Evolutionary conservation across 2,888 invertebrate genomes (phyloP).

Genomic region (Horisme vitalbata): DNA sequence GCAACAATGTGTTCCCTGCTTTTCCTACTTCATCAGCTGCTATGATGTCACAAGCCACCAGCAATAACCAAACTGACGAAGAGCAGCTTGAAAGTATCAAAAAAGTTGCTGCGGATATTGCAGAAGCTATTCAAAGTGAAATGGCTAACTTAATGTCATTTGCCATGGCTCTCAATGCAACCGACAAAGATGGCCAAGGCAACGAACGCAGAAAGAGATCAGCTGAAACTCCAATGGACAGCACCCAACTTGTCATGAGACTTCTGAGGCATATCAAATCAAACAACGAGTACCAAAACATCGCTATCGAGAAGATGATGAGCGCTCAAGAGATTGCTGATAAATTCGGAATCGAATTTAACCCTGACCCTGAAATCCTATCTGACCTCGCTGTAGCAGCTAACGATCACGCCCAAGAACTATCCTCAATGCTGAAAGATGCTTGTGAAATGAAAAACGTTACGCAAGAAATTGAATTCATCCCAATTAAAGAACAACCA

Average conservation of each 20-base stretch:
- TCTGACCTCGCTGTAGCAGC: slow-evolving; percentile 65
- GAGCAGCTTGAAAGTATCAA: slow-evolving; percentile 70
- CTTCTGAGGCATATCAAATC: slow-evolving; percentile 69
- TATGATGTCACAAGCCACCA: slow-evolving; percentile 60
- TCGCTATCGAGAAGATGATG: slow-evolving; percentile 79
- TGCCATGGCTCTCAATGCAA: slow-evolving; percentile 41
- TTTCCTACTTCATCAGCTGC: slow-evolving; percentile 56
- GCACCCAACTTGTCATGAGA: slow-evolving; percentile 62
- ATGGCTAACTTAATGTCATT: slow-evolving; percentile 60
- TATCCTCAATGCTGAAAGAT: slow-evolving; percentile 58
- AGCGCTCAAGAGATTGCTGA: slow-evolving; percentile 75
- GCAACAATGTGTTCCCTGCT: slow-evolving; percentile 26
- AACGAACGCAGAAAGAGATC: slow-evolving; percentile 61
- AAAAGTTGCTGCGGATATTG: slow-evolving; percentile 60
- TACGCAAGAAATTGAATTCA: slow-evolving; percentile 37
- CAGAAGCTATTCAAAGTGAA: slow-evolving; percentile 59
- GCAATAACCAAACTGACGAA: slow-evolving; percentile 59
- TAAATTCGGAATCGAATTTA: slow-evolving; percentile 69
- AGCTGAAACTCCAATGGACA: slow-evolving; percentile 64
- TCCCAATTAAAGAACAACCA: slow-evolving; percentile 34
- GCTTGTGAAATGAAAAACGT: slow-evolving; percentile 51
- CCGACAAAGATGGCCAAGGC: slow-evolving; percentile 35
- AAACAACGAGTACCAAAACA: slow-evolving; percentile 72
- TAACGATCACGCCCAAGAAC: slow-evolving; percentile 64
- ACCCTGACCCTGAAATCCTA: slow-evolving; percentile 67